These are phyloP conservation scores for Amblyteles armatorius DNA, from an alignment of 2,888 invertebrate species.

Conservation along the genomic window DNA sequence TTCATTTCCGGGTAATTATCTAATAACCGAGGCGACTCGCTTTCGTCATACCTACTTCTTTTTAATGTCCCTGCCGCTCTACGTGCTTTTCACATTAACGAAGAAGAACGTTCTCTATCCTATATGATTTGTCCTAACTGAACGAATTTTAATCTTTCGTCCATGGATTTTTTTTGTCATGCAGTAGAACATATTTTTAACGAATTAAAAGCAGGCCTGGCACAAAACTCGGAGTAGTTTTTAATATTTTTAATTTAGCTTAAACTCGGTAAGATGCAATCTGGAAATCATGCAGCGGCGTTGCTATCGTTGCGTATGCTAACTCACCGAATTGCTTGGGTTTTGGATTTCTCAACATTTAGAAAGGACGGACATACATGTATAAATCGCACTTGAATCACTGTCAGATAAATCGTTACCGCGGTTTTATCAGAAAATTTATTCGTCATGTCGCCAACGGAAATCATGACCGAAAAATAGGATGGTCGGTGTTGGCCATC, in stretches of 20 bases:
- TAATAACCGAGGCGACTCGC: not conserved
- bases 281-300: too few species aligned
- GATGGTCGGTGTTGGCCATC: not conserved
- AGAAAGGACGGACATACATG: too few species aligned
- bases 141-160: not conserved
- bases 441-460: too few species aligned
- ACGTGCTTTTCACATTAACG: not conserved
- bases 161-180: not conserved
- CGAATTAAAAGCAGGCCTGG: not conserved
- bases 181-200: not conserved
- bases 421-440: too few species aligned
- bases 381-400: too few species aligned
- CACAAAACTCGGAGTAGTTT: too few species aligned
- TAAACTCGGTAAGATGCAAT: too few species aligned
- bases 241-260: too few species aligned
- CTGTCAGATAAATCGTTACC: too few species aligned
- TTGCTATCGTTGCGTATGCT: too few species aligned
- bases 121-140: not conserved
- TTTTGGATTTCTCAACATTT: too few species aligned
- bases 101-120: not conserved
- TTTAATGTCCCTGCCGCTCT: not conserved
- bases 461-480: not conserved
- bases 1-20: not conserved
- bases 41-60: conserved; percentile 9
- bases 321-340: too few species aligned